phyloP scores from a whole-genome alignment of 2,113 vertebrate genomes.

The Antennarius striatus region DNA sequence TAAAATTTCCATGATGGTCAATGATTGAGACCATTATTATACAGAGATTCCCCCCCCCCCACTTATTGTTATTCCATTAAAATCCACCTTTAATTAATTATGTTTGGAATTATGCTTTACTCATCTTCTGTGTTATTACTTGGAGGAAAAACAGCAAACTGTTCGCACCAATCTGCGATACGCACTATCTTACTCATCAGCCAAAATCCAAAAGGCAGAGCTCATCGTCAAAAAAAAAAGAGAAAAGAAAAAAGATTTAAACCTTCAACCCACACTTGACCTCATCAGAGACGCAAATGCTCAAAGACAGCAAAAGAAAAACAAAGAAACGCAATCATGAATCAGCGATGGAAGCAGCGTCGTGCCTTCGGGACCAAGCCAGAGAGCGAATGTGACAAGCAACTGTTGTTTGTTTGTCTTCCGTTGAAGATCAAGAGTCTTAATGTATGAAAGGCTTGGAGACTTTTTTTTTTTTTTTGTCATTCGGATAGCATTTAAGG shows the following conservation, averaged over 20 bases:
- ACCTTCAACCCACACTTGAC: conserved; percentile 11
- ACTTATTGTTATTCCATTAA: conserved; percentile 54
- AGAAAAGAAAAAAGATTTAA: conserved; percentile 20
- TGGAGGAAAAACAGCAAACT: conserved; percentile 12
- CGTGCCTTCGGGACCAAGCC: conserved; percentile 2
- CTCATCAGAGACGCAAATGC: conserved; percentile 21
- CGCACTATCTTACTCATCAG: conserved; percentile 23
- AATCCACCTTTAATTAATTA: conserved; percentile 48
- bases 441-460: conserved; percentile 47
- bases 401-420: conserved; percentile 29
- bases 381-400: conserved; percentile 9
- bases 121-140: conserved; percentile 36
- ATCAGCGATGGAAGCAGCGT: conserved; percentile 9
- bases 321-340: neutral
- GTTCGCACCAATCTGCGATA: too few relatives aligned
- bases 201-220: neutral
- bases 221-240: too few relatives aligned
- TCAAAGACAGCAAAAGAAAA: neutral
- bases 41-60: neutral
- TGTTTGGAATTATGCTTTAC: conserved; percentile 21
- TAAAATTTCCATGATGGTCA: conserved; percentile 65
- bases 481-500: conserved; percentile 53
- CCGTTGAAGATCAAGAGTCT: conserved; percentile 13
- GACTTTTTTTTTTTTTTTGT: conserved; percentile 21
- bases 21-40: conserved; percentile 47